Conservation (phyloP, 35 echinoderm and acorn worm genomes). For the Ptychodera flava region DNA sequence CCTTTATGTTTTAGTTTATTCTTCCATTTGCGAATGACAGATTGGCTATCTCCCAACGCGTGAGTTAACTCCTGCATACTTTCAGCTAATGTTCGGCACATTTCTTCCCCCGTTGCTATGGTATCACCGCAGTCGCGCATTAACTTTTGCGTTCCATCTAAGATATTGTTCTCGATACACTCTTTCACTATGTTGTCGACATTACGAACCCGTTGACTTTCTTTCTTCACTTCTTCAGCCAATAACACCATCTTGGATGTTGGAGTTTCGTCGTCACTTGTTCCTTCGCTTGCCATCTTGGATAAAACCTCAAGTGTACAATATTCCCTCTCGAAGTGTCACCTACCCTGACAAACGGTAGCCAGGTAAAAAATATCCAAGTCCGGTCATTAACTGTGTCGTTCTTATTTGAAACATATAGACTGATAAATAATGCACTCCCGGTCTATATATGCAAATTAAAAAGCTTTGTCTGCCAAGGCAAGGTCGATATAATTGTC, state of each 20-base stretch:
- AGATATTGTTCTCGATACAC: background rate
- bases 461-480: too few relatives aligned
- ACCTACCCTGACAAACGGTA: too few relatives aligned
- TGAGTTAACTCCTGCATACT: background rate
- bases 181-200: background rate
- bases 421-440: too few relatives aligned
- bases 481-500: too few relatives aligned
- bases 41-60: background rate
- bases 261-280: background rate
- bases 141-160: background rate
- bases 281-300: background rate
- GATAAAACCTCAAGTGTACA: too few relatives aligned
- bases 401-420: too few relatives aligned
- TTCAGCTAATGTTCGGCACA: background rate
- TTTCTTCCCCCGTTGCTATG: background rate
- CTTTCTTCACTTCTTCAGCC: background rate
- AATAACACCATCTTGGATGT: background rate
- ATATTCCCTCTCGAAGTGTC: too few relatives aligned
- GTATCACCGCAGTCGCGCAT: background rate
- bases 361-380: too few relatives aligned
- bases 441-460: too few relatives aligned
- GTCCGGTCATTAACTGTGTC: too few relatives aligned
- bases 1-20: conserved; percentile 2
- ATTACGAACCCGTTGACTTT: background rate
- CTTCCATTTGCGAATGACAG: background rate